Evolutionary conservation across 2,113 vertebrate species (phyloP).

Genomic region (Brachyhypopomus gauderio): DNA sequence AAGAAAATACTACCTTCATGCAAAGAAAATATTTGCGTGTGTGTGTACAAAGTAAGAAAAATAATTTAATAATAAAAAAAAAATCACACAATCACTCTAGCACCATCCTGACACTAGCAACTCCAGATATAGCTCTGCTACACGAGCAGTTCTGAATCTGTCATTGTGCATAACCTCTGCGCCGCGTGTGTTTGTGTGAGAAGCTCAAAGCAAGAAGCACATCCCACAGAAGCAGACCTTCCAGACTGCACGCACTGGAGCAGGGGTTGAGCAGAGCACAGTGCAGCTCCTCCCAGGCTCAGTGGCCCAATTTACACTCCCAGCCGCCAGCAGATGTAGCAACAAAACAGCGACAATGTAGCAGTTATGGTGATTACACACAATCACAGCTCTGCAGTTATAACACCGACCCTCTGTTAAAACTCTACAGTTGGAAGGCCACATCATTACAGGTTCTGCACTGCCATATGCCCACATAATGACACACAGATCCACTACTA

Average conservation of each 20-base stretch:
- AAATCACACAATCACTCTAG: neutral
- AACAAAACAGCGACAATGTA: neutral
- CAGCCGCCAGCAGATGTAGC: neutral
- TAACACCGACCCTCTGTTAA: neutral
- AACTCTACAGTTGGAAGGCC: neutral
- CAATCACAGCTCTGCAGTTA: neutral
- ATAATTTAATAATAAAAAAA: neutral
- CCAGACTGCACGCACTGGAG: neutral
- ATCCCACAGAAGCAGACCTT: neutral
- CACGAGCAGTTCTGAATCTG: neutral
- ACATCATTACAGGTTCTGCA: neutral
- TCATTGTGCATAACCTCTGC: neutral
- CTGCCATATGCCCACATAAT: neutral
- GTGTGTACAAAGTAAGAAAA: neutral
- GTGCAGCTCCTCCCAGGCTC: neutral
- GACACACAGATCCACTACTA: neutral
- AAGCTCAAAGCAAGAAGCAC: slow-evolving; percentile 5
- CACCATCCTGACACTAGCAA: neutral
- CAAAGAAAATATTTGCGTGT: no score
- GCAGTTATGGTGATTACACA: neutral
- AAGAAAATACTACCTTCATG: neutral
- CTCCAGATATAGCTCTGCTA: neutral
- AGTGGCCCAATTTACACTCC: slow-evolving; percentile 1
- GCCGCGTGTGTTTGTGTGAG: neutral
- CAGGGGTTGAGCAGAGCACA: neutral